Evolutionary conservation across 2,888 invertebrate genomes (phyloP).

Genomic region (Andrena bicolor): DNA sequence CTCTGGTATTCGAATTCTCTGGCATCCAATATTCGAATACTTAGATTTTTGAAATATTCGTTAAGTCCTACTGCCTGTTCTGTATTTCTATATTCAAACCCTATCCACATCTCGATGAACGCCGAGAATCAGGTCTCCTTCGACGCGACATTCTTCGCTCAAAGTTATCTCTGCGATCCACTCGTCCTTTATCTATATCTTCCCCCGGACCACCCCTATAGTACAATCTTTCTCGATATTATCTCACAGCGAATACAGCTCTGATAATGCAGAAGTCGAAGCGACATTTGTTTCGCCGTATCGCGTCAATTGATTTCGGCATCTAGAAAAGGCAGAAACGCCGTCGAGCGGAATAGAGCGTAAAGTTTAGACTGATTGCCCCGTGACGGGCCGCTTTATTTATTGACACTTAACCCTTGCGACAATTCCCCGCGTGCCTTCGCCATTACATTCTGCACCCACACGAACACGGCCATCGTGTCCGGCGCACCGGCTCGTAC

Average conservation of each 20-base stretch:
- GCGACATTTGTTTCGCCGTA: not conserved
- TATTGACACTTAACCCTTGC: conserved; percentile 55
- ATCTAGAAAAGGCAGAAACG: conserved; percentile 47
- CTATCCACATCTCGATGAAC: no score
- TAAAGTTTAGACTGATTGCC: conserved; percentile 53
- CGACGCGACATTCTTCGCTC: no score
- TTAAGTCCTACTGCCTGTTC: no score
- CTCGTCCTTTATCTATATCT: no score
- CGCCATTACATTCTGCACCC: conserved; percentile 27
- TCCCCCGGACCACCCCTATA: no score
- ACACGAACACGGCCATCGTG: not conserved
- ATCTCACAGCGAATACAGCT: not conserved
- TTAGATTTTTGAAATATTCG: no score
- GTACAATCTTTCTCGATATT: not conserved
- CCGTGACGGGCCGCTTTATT: conserved; percentile 52
- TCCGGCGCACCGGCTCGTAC: no score
- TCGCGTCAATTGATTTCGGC: conserved; percentile 53
- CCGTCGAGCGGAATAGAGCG: conserved; percentile 36
- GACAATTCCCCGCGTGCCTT: conserved; percentile 55
- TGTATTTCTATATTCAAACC: no score
- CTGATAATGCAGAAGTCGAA: not conserved
- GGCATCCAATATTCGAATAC: no score
- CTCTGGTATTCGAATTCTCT: no score
- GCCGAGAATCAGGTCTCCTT: no score
- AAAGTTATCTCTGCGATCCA: no score